Evolutionary conservation across 1,140 invertebrate species (phyloP), one percentile per base, ranked within the genome.

Genomic region (Palaemon carinicauda): DNA sequence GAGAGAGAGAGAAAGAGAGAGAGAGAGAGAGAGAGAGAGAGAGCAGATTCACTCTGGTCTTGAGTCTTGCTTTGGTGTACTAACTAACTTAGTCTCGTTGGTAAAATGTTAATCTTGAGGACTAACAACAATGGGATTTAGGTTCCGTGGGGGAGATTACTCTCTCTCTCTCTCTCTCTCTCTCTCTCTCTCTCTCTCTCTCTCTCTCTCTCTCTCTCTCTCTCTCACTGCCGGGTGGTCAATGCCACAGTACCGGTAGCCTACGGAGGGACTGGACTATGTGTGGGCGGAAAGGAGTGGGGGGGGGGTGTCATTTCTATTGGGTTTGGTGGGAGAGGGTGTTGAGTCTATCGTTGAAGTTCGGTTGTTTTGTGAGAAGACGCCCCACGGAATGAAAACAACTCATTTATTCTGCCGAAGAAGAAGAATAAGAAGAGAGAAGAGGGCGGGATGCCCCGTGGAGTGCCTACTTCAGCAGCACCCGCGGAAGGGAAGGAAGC

Each of bases 341-440:
- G 17, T 24, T 27, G 5, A 69, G 52, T 79, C 1, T 9, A 29
- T 54, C 73, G 54, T 27, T 78, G 56, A 79, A 65, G 82, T 56
- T 78, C 69, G 69, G 82, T 85, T 79, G 82, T 85, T 85, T 85
- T 74, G 50, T 29, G 81, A 69, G 71, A 85, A 75, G 82, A 85
- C 75, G 82, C 82, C 77, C 79, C 82, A 75, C 56, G 74, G 82
- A 79, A 85, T 85, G 82, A 85, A 85, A 85, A 69, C 82, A 85
- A 79, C 74, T 85, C 82, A 85, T 85, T 85, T 85, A 85, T 85
- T 78, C 56, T 79, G 82, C 69, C 74, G 74, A 53, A 33, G 54
- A 85, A 78, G 82, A 84, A 54, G 31, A 29, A 27, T 21, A 52
- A 21, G 41, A 53, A 52, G 77, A 27, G 51, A 24, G 75, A 12